These are phyloP conservation scores for Plebejus anna DNA, from an alignment of 2,888 invertebrate genomes.

Conservation along the genomic window DNA sequence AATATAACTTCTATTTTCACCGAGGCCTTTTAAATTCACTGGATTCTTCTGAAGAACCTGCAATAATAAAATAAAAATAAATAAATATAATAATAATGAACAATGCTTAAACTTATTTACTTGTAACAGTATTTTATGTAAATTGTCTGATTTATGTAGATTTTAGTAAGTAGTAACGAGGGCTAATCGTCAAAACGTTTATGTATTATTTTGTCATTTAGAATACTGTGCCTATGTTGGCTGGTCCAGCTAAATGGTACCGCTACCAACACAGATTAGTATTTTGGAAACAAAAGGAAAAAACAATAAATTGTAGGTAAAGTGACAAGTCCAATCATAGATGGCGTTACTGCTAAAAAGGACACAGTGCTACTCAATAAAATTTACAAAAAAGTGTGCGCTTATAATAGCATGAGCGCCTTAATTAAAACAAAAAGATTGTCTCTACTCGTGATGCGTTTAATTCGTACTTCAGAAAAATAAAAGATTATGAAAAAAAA, in stretches of 20 bases:
- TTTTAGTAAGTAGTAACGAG: too few species aligned
- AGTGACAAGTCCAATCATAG: not conserved
- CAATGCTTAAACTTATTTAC: not conserved
- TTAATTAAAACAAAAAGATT: not conserved
- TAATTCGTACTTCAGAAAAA: not conserved
- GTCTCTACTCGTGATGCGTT: too few species aligned
- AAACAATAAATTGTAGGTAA: not conserved
- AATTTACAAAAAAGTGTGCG: too few species aligned
- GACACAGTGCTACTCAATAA: not conserved
- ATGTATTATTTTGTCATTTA: too few species aligned
- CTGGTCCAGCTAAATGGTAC: too few species aligned
- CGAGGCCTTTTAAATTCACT: slow-evolving; percentile 71
- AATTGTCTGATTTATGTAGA: too few species aligned
- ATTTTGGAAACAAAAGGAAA: too few species aligned
- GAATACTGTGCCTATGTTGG: too few species aligned
- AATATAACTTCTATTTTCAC: slow-evolving; percentile 44
- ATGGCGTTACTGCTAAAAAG: not conserved
- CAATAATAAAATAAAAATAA: slow-evolving; percentile 32
- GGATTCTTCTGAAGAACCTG: slow-evolving; percentile 74
- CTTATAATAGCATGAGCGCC: not conserved
- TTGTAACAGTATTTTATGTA: too few species aligned
- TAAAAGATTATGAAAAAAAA: not conserved
- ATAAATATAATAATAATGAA: slow-evolving; percentile 36
- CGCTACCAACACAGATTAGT: too few species aligned
- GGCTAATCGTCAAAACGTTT: too few species aligned